phyloP scores from a whole-genome alignment of 2,113 vertebrate genomes.

The Podarcis muralis region DNA sequence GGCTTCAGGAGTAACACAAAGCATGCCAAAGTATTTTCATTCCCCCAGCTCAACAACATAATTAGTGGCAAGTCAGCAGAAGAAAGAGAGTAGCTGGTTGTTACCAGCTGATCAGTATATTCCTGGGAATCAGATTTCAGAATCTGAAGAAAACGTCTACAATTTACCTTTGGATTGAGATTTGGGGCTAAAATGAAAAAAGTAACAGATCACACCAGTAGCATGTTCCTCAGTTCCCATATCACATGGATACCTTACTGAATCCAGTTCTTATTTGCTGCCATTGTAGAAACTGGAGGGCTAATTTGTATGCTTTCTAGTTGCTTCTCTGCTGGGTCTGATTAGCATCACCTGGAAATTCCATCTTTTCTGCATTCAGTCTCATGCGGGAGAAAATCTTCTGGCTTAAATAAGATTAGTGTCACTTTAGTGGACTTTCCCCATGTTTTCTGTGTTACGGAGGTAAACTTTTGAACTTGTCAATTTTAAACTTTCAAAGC shows the following conservation, averaged over 20 bases:
- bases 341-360: conserved; percentile 68
- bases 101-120: neutral
- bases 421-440: conserved; percentile 60
- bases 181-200: neutral
- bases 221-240: neutral
- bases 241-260: neutral
- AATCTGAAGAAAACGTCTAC: neutral
- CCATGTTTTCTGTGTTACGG: conserved; percentile 60
- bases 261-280: neutral
- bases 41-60: conserved; percentile 6
- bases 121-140: neutral
- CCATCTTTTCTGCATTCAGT: conserved; percentile 62
- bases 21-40: neutral
- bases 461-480: conserved; percentile 62
- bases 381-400: conserved; percentile 62
- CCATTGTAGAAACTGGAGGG: conserved; percentile 43
- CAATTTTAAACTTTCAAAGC: conserved; percentile 47
- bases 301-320: conserved; percentile 66
- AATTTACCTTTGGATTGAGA: neutral
- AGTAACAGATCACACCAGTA: neutral
- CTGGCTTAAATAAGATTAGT: conserved; percentile 64
- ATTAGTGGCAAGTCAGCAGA: neutral
- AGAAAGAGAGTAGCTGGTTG: neutral
- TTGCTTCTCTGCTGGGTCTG: conserved; percentile 61
- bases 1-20: conserved; percentile 16